These are phyloP conservation scores for Mus minutoides DNA, from an alignment of 2,797 vertebrate species.

Conservation along the genomic window DNA sequence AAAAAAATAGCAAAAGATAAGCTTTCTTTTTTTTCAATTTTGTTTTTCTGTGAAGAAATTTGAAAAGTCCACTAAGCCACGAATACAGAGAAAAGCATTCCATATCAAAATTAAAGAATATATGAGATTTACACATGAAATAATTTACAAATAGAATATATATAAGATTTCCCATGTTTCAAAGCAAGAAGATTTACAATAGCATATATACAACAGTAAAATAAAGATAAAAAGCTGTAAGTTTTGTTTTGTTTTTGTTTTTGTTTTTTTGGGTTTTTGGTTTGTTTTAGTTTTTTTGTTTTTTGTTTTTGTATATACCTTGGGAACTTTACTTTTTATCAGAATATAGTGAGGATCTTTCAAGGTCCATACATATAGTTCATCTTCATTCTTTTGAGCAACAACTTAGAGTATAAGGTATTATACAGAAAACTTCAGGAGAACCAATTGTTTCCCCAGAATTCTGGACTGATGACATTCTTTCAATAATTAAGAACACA, in stretches of 20 bases:
- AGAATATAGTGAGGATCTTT: neutral
- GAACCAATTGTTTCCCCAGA: neutral
- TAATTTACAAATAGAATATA: neutral
- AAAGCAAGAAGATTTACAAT: neutral
- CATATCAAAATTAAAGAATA: neutral
- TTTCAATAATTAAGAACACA: neutral
- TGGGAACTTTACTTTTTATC: neutral
- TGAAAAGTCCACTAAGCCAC: neutral
- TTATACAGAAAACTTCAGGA: neutral
- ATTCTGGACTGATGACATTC: neutral
- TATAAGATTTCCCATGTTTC: neutral
- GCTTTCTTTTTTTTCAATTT: neutral
- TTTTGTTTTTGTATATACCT: neutral
- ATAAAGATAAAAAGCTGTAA: neutral
- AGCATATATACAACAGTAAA: neutral
- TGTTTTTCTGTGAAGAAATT: neutral
- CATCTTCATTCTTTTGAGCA: neutral
- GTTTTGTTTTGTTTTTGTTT: too few species aligned
- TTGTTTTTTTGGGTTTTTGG: too few species aligned
- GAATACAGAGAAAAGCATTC: neutral
- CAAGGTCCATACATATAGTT: fast-evolving
- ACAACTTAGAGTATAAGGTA: neutral
- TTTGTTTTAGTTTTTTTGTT: too few species aligned
- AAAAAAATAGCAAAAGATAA: neutral
- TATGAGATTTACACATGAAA: neutral